Evolutionary conservation across 2,797 vertebrate genomes (phyloP), one percentile per base, ranked within the genome.

Genomic region (Coluber constrictor): DNA sequence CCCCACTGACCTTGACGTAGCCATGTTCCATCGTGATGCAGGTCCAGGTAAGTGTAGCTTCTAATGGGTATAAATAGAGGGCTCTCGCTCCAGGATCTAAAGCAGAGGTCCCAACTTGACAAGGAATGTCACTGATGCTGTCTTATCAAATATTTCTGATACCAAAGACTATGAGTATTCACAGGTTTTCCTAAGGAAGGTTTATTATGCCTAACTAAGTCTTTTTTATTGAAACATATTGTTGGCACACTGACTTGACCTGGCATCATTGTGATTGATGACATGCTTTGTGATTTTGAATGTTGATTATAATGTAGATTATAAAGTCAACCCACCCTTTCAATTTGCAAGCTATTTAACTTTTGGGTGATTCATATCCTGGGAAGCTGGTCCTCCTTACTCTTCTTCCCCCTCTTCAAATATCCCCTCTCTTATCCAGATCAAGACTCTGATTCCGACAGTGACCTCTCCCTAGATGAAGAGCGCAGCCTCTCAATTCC

Each of bases 401-500:
- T 57, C 43, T 7, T 32, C 91, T 47, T 55, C 47, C 37, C 66
- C 51, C 32, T 16, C 12, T 51, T 90, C 54, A 87, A 59, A 29
- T 83, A 1, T 92, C 0, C 0, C 89, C 54, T 54, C 89, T 89
- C 88, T 60, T 86, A 1, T n/a, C 54, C 96, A 99, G 99, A 98
- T 74, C 98, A 98, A 94, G 99, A 99, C 96, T 99, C 99, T 0
- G 99, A 99, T 95, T 99, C 99, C 0, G 99, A 99, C 97, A 99
- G 99, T 0, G 99, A 99, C 96, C 98, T 99, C 60, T 99, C 99
- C 90, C 97, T 99, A 97, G 99, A 99, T 2, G 99, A 99, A 87
- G 99, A 99, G 94, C 98, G 97, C 92, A 99, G 99, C 95, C 98
- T 99, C 90, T 99, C 99, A 94, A 99, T 99, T 95, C 99, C 99